Percentiles rank a stretch among this genome's conserved stretches.
Conservation (phyloP, 2,113 vertebrate genomes). For the Macquaria australasica region DNA sequence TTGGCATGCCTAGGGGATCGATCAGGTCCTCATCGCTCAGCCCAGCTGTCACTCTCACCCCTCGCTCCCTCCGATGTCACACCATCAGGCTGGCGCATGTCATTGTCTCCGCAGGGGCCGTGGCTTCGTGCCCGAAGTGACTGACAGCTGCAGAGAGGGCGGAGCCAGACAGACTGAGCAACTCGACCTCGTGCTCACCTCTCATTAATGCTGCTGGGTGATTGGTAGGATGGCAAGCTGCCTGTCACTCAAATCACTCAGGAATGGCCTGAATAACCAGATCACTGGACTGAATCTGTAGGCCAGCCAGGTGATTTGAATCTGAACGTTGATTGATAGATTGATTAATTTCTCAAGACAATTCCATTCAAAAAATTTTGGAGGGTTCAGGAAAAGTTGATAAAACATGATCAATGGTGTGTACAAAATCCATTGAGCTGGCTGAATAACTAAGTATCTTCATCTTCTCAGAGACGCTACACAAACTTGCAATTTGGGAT, state of each 20-base stretch:
- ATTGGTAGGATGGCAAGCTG: constrained; percentile 64
- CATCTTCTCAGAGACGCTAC: not conserved
- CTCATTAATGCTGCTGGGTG: constrained; percentile 74
- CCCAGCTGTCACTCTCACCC: constrained; percentile 72
- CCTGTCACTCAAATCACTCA: constrained; percentile 60
- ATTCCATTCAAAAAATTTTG: constrained; percentile 25
- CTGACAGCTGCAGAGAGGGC: constrained; percentile 75
- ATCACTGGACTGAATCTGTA: constrained; percentile 35
- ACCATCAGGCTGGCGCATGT: constrained; percentile 59
- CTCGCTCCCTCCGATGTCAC: constrained; percentile 60
- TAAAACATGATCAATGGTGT: not conserved
- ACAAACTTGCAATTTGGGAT: constrained; percentile 20
- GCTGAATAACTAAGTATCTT: not conserved
- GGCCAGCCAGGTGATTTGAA: constrained; percentile 63
- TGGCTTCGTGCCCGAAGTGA: constrained; percentile 69
- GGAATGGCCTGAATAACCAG: constrained; percentile 21
- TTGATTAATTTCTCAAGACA: constrained; percentile 46
- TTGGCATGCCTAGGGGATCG: constrained; percentile 59
- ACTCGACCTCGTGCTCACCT: constrained; percentile 67
- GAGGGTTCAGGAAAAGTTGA: constrained; percentile 12
- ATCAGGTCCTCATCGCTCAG: constrained; percentile 78
- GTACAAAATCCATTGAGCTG: not conserved
- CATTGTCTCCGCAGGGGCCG: constrained; percentile 59
- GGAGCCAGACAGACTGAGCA: constrained; percentile 63
- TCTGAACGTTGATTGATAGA: constrained; percentile 41